Evolutionary conservation across 2,888 invertebrate species (phyloP).

Genomic region (Gastrophysa polygoni): DNA sequence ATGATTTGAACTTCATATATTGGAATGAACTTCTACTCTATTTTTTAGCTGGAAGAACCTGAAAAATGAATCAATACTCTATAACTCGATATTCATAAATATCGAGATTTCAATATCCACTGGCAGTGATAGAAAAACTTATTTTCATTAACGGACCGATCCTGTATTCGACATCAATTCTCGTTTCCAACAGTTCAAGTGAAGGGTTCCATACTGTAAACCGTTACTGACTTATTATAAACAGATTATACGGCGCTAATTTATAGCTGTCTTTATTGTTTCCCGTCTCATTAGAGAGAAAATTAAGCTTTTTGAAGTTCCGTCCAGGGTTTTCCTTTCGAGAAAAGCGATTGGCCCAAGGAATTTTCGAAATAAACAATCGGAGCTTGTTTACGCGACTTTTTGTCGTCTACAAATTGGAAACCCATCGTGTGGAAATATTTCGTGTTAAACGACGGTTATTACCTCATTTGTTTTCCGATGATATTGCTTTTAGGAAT

Average conservation of each 20-base stretch:
- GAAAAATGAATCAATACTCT: too few relatives aligned
- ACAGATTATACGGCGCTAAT: constrained; percentile 50
- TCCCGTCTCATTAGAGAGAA: constrained; percentile 40
- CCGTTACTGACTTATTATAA: constrained; percentile 53
- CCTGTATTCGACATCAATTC: constrained; percentile 10
- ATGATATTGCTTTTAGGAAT: too few relatives aligned
- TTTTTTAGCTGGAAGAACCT: too few relatives aligned
- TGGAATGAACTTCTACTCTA: too few relatives aligned
- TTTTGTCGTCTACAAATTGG: constrained; percentile 26
- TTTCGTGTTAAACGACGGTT: neutral
- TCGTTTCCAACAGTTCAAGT: constrained; percentile 23
- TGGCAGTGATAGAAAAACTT: neutral
- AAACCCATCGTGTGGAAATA: neutral
- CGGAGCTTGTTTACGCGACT: constrained; percentile 19
- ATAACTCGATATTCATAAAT: too few relatives aligned
- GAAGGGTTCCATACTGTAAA: constrained; percentile 49
- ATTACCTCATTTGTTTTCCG: too few relatives aligned
- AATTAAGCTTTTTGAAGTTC: constrained; percentile 36
- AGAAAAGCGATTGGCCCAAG: constrained; percentile 13
- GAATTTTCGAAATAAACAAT: constrained; percentile 22
- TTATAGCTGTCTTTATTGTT: constrained; percentile 51
- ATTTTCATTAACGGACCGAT: neutral
- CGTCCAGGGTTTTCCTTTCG: constrained; percentile 24
- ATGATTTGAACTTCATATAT: too few relatives aligned
- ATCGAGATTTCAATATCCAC: too few relatives aligned